phyloP scores from a whole-genome alignment of 2,888 invertebrate species.

The Euclidia mi region DNA sequence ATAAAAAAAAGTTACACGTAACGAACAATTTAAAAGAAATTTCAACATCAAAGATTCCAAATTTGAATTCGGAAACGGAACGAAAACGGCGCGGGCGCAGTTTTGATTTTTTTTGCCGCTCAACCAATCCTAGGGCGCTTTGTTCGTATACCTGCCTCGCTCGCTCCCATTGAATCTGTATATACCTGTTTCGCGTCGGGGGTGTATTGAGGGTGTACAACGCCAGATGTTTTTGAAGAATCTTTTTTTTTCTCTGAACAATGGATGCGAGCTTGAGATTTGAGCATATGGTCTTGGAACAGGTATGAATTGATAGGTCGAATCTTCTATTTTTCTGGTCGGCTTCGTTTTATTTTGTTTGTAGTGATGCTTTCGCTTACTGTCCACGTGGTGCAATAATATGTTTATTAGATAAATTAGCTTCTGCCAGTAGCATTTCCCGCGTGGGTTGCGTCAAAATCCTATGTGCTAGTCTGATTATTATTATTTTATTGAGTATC shows the following conservation, averaged over 20 bases:
- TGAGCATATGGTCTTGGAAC: conserved; percentile 59
- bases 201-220: conserved; percentile 60
- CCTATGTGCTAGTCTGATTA: too few relatives aligned
- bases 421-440: too few relatives aligned
- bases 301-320: conserved; percentile 59
- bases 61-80: conserved; percentile 63
- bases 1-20: too few relatives aligned
- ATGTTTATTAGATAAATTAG: too few relatives aligned
- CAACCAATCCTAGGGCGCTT: conserved; percentile 50
- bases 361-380: background rate
- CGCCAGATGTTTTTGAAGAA: conserved; percentile 61
- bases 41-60: conserved; percentile 8
- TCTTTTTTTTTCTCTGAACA: conserved; percentile 53
- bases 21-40: too few relatives aligned
- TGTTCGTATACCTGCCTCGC: conserved; percentile 32
- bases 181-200: conserved; percentile 45
- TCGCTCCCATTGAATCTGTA: conserved; percentile 6
- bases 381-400: conserved; percentile 9
- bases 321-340: conserved; percentile 41
- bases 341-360: conserved; percentile 8
- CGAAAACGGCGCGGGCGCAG: conserved; percentile 60
- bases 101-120: conserved; percentile 53
- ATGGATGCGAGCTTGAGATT: conserved; percentile 58
- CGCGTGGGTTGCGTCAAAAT: too few relatives aligned
- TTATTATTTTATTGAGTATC: too few relatives aligned